Evolutionary conservation across 2,888 invertebrate species (phyloP), one percentile per base, ranked within the genome.

Genomic region (Papilio elwesi): DNA sequence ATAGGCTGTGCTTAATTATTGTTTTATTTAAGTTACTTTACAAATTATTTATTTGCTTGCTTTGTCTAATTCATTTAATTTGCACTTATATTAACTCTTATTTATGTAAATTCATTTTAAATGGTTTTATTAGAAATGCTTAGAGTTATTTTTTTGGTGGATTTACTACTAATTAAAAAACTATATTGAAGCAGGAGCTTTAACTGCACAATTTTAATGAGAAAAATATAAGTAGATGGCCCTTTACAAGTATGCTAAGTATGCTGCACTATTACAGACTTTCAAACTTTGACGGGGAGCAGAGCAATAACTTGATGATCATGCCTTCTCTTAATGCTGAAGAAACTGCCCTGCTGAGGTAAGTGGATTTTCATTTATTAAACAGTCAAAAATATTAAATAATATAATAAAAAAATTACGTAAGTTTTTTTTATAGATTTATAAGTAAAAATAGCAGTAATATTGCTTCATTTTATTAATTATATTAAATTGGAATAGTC

Each of bases 301-400:
- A 70, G 66, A 74, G 74, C 70, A 74, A 83, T 81, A 83, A 85
- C 77, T 79, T 86, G 75, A 88, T 84, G 81, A 96, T 94, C 91
- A 97, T 97, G 97, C 96, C 96, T 82, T 93, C 96, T 79, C 95
- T 95, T 83, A 95, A 95, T 82, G 96, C 97, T 89, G 98, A 98
- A 95, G 97, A 97, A 94, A 96, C 97, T 81, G 97, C 97, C 87
- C 96, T 98, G 77, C 95, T 98, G 90, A 97, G 97, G 97, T 98
- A 96, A 97, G 97, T 90, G 11, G 36, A 57, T 26, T 26, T 10
- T 57, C 7, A 7, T 13, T 12, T 57, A 36, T 7, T 7, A 12
- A 48, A 26, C 16, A 57, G 36, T 16, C 1, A 52, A 52, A 13
- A 55, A 55, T 26, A 8, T 26, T 10, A 53, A 10, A 55, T 12